phyloP scores from a whole-genome alignment of 1,140 invertebrate genomes.

The Ganaspis sp. region DNA sequence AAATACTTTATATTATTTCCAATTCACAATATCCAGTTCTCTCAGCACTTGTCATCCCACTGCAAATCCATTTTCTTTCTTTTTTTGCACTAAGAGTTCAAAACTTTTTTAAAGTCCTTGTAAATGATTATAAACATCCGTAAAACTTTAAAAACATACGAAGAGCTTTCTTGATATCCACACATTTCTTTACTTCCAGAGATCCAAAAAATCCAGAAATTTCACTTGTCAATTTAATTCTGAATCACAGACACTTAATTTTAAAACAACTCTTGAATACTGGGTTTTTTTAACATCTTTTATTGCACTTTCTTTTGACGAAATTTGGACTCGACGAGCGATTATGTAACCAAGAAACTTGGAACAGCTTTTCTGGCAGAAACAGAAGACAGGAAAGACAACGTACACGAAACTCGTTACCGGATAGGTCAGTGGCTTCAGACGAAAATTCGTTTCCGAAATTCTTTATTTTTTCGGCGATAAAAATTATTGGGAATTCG shows the following conservation, averaged over 20 bases:
- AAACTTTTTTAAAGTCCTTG: not conserved
- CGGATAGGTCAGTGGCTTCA: constrained; percentile 24
- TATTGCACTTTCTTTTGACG: not conserved
- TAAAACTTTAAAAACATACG: too few species aligned
- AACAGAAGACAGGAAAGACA: constrained; percentile 27
- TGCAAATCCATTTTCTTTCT: not conserved
- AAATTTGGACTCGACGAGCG: constrained; percentile 17
- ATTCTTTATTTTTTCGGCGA: not conserved
- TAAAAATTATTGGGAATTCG: too few species aligned
- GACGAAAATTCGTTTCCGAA: not conserved
- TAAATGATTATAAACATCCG: not conserved
- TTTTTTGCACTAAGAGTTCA: not conserved
- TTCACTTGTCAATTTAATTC: too few species aligned
- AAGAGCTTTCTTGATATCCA: not conserved
- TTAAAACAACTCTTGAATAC: not conserved
- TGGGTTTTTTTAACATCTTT: not conserved
- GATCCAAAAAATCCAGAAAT: too few species aligned
- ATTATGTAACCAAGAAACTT: constrained; percentile 26
- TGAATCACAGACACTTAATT: not conserved
- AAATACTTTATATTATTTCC: not conserved
- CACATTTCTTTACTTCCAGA: too few species aligned
- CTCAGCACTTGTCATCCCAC: not conserved
- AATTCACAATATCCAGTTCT: not conserved
- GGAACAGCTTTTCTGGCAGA: constrained; percentile 28
- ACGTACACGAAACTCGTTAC: constrained; percentile 11